These are phyloP conservation scores for Galagoides demidoff DNA, from an alignment of 2,797 vertebrate species.

Conservation along the genomic window DNA sequence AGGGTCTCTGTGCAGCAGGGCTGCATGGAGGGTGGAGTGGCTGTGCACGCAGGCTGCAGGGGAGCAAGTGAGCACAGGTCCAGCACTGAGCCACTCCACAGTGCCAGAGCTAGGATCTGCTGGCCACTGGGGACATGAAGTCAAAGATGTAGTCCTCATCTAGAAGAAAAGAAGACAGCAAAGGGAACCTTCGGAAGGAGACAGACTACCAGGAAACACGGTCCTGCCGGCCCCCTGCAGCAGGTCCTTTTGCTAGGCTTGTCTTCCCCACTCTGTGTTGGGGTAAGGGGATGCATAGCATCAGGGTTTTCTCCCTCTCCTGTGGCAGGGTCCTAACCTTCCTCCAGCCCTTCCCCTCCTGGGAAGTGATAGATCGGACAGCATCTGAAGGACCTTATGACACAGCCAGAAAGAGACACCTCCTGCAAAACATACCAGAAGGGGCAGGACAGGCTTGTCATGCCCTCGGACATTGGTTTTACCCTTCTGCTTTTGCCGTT, in stretches of 20 bases:
- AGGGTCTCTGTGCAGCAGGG: background rate
- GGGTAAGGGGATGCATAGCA: background rate
- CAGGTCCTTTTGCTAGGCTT: background rate
- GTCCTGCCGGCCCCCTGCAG: background rate
- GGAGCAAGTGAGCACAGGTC: rapidly evolving
- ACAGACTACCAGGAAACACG: background rate
- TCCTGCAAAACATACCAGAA: background rate
- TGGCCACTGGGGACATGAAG: background rate
- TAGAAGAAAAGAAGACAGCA: background rate
- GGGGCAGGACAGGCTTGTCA: background rate
- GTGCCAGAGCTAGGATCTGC: rapidly evolving
- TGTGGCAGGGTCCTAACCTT: background rate
- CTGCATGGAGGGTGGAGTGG: background rate
- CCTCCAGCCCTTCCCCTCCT: background rate
- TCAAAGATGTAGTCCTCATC: background rate
- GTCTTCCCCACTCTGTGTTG: background rate
- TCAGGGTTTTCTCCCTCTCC: background rate
- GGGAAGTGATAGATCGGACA: background rate
- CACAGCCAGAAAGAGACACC: background rate
- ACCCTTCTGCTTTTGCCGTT: slow-evolving; percentile 14
- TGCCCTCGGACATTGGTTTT: background rate
- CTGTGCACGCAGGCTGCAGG: background rate
- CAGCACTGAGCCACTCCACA: background rate
- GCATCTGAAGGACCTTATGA: background rate
- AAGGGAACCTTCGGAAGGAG: background rate